These are phyloP conservation scores for Ara ararauna DNA, from an alignment of 2,797 vertebrate genomes.

Conservation along the genomic window DNA sequence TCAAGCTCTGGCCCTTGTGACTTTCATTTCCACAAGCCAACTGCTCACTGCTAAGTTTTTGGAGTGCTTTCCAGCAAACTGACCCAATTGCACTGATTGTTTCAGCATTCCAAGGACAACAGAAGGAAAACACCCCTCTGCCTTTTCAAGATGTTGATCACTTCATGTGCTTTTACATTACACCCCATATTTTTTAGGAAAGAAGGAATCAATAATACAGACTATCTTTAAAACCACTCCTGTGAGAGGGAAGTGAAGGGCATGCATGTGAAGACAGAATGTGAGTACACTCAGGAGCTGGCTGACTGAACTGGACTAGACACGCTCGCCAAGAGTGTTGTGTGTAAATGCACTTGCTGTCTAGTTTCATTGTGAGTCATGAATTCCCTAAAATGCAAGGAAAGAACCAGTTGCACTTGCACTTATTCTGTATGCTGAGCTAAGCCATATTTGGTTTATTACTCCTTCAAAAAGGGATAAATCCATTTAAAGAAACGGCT, in stretches of 20 bases:
- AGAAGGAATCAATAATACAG: not conserved
- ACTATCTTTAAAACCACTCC: not conserved
- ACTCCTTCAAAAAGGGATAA: not conserved
- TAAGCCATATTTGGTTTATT: not conserved
- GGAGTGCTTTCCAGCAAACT: not conserved
- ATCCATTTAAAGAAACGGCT: not conserved
- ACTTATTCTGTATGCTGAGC: not conserved
- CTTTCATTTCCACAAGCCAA: not conserved
- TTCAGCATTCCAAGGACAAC: not conserved
- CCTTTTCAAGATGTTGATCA: not conserved
- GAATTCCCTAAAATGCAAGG: not conserved
- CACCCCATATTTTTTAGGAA: not conserved
- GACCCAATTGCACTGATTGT: not conserved
- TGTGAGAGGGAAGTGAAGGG: not conserved
- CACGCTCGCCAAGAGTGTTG: accelerated
- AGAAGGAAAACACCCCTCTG: not conserved
- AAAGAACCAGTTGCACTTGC: not conserved
- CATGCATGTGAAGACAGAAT: accelerated
- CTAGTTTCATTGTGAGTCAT: constrained; percentile 53
- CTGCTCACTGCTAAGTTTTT: not conserved
- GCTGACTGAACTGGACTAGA: not conserved
- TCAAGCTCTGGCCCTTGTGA: not conserved
- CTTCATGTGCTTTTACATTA: not conserved
- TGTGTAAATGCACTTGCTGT: not conserved
- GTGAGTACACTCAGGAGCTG: accelerated